Percentiles rank a stretch among this genome's conserved stretches.
Conservation (phyloP, 2,797 vertebrate species). For the Enteromius afrohamiltoni region DNA sequence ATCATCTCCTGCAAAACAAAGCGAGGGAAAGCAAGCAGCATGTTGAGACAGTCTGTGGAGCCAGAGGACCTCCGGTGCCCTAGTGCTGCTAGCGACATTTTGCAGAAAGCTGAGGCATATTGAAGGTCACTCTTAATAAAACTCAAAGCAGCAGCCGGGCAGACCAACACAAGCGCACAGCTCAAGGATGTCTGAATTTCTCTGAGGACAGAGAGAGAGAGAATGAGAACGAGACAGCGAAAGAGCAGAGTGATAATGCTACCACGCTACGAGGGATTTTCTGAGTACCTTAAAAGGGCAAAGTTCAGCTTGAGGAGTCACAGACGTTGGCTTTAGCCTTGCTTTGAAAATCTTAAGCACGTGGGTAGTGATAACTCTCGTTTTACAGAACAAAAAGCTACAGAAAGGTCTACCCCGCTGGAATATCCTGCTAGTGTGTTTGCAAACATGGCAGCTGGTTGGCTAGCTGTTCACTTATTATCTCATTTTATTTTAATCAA, state of each 20-base stretch:
- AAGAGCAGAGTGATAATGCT: slow-evolving; percentile 45
- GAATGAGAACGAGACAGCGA: slow-evolving; percentile 11
- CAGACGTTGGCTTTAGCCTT: slow-evolving; percentile 48
- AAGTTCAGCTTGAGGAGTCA: slow-evolving; percentile 46
- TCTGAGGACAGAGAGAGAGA: slow-evolving; percentile 35
- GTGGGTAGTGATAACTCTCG: slow-evolving; percentile 18
- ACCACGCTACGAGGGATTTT: slow-evolving; percentile 58
- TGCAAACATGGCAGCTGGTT: neutral
- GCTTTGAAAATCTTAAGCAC: slow-evolving; percentile 45
- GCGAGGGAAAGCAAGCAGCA: neutral
- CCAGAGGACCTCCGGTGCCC: slow-evolving; percentile 50
- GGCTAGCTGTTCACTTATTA: neutral
- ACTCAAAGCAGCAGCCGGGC: slow-evolving; percentile 52
- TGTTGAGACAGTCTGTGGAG: slow-evolving; percentile 42
- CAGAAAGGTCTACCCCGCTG: neutral
- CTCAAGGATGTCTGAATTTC: slow-evolving; percentile 61
- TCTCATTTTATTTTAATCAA: neutral
- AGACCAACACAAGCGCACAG: slow-evolving; percentile 36
- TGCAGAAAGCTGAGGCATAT: slow-evolving; percentile 58
- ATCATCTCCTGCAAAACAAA: slow-evolving; percentile 46
- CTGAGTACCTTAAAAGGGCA: slow-evolving; percentile 60
- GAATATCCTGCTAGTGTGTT: neutral
- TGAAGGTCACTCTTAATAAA: slow-evolving; percentile 68
- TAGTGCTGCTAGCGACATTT: slow-evolving; percentile 54
- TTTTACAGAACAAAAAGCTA: slow-evolving; percentile 22